Base-by-base conservation (phyloP, 1,140 invertebrate genomes). In the Cotesia chilonis region DNA sequence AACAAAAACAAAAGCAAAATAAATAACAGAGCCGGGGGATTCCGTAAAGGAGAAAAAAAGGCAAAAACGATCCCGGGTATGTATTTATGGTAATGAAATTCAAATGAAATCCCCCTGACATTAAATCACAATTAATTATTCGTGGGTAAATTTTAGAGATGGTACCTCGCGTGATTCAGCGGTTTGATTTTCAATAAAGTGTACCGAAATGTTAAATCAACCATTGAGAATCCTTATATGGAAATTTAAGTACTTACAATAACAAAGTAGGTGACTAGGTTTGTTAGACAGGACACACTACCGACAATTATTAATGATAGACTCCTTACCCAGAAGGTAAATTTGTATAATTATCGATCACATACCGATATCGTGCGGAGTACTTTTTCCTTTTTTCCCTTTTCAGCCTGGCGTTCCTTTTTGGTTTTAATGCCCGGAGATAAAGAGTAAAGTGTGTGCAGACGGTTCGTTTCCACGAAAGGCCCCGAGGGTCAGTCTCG, bases 291-390 rank as follows among this genome's bases (percentile, higher is more conserved):
- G 20, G n/a, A 55, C 17, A 14, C 54, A 55, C 54, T 2, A 59
- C 28, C 51, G 63, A 66, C 70, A 67, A 47, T 66, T 41, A 41
- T 41, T 72, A 72, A 72, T 72, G 65, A 72, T 68, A 72, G 55
- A 68, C 71, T 63, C 61, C 57, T 36, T 14, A 35, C 51, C 37
- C 17, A 64, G 51, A 65, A 72, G 65, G 68, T 65, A 68, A 72
- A 72, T 72, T 72, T 72, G 71, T 72, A 72, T 72, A 72, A 72
- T 72, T 72, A 72, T 65, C 65, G 68, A 72, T 72, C 71, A 68
- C 63, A 72, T 68, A 55, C 71, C 55, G 68, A 60, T 38, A 54
- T 67, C 51, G 51, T 37, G 36, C 57, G 51, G 68, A 70, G 68
- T 17, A n/a, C 35, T 10, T 67, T 52, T 52, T 52, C 14, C 17